Evolutionary conservation across 2,888 invertebrate species (phyloP).

Genomic region (Tiliacea citrago): DNA sequence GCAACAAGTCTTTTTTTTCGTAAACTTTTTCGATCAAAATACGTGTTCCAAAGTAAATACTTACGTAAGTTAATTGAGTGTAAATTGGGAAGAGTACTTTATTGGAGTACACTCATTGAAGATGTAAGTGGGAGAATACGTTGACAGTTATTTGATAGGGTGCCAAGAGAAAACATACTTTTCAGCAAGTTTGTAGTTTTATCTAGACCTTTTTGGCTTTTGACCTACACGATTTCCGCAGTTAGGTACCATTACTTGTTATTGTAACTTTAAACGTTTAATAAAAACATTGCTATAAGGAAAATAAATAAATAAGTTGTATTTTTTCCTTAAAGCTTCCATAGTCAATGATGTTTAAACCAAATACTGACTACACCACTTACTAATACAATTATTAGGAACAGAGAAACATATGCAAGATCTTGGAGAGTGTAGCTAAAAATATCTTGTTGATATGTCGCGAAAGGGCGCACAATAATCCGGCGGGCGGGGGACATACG

Average conservation of each 20-base stretch:
- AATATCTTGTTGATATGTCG: conserved; percentile 53
- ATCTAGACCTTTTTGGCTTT: neutral
- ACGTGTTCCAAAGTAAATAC: conserved; percentile 52
- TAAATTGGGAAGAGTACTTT: conserved; percentile 46
- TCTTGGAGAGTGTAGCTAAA: conserved; percentile 46
- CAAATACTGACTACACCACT: neutral
- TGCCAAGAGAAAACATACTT: conserved; percentile 32
- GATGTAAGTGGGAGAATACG: conserved; percentile 28
- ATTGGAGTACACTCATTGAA: conserved; percentile 42
- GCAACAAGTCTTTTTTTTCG: conserved; percentile 38
- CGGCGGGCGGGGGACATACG: conserved; percentile 39
- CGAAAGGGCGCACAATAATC: conserved; percentile 56
- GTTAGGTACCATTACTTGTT: neutral
- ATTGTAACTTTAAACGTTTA: neutral
- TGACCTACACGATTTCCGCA: conserved; percentile 3
- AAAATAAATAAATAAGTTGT: neutral
- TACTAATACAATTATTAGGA: conserved; percentile 14
- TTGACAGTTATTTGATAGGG: conserved; percentile 48
- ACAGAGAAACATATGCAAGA: conserved; percentile 34
- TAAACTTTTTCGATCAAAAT: conserved; percentile 57
- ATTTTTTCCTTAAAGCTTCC: conserved; percentile 13
- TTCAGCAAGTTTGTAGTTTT: conserved; percentile 6
- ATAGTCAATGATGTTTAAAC: neutral
- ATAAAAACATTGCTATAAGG: neutral
- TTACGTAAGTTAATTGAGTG: conserved; percentile 53